Conservation (phyloP, 2,113 vertebrate genomes). For the Thamnophis sirtalis region DNA sequence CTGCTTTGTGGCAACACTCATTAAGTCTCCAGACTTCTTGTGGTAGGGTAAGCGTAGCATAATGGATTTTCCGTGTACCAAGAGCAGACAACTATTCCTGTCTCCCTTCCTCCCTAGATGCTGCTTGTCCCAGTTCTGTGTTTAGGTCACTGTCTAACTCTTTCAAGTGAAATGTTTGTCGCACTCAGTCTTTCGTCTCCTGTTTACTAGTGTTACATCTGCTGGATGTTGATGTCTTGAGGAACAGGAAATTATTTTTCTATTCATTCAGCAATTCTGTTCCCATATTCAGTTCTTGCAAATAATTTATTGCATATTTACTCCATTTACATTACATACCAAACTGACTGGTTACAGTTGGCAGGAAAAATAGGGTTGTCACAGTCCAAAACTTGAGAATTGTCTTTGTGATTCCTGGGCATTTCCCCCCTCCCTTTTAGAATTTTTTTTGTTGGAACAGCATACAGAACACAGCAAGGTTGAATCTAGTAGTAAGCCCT, state of each 20-base stretch:
- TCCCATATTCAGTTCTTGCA: not conserved
- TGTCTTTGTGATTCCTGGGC: not conserved
- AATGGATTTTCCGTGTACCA: slow-evolving; percentile 49
- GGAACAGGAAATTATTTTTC: not conserved
- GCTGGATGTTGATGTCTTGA: not conserved
- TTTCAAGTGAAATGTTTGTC: slow-evolving; percentile 29
- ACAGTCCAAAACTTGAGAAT: not conserved
- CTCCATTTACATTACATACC: not conserved
- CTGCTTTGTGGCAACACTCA: not conserved
- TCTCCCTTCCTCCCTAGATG: not conserved
- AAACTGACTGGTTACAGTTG: not conserved
- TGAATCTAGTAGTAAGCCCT: not conserved
- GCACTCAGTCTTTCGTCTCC: not conserved
- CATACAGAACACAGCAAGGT: not conserved
- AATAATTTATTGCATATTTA: not conserved
- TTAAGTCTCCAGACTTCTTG: slow-evolving; percentile 34
- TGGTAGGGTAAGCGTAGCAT: slow-evolving; percentile 27
- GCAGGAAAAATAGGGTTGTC: not conserved
- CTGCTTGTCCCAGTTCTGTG: not conserved
- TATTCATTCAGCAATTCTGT: not conserved
- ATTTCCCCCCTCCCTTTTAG: not conserved
- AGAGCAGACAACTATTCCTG: slow-evolving; percentile 35
- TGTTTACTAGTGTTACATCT: not conserved
- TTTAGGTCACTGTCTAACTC: slow-evolving; percentile 15
- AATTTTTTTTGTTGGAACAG: not conserved